A percentile compares a stretch with the other conserved stretches of the same genome.
Evolutionary conservation across 2,113 vertebrate species (phyloP).

Genomic region (Rattus rattus): DNA sequence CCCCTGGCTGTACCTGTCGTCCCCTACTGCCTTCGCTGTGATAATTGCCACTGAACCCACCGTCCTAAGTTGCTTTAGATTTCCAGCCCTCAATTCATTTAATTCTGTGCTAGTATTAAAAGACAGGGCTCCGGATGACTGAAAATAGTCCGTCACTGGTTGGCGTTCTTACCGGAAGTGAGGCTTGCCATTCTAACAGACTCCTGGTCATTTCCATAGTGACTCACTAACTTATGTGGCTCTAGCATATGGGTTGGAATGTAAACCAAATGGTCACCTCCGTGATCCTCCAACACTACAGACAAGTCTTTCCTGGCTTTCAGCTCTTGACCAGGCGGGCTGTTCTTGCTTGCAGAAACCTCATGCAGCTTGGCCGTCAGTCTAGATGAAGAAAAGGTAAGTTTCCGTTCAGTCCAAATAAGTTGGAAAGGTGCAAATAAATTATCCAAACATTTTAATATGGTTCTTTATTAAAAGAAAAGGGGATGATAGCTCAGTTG

Average conservation of each 20-base stretch:
- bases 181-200: conserved; percentile 24
- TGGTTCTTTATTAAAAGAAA: conserved; percentile 5
- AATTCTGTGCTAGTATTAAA: not conserved
- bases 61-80: not conserved
- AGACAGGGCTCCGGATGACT: not conserved
- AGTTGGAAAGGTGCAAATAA: not conserved
- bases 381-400: conserved; percentile 33
- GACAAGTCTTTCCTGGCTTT: not conserved
- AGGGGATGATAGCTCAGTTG: not conserved
- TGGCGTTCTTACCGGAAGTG: conserved; percentile 74
- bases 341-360: not conserved
- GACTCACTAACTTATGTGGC: conserved; percentile 17
- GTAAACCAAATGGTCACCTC: conserved; percentile 29
- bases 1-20: not conserved
- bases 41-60: not conserved
- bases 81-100: not conserved
- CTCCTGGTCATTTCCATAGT: conserved; percentile 12
- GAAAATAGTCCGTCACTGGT: conserved; percentile 9
- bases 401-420: not conserved
- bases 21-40: not conserved
- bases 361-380: not conserved
- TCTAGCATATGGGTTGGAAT: not conserved
- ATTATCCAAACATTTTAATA: not conserved
- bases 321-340: conserved; percentile 7
- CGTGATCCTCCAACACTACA: not conserved